A percentile compares a stretch with the other conserved stretches of the same genome.
Evolutionary conservation across 2,797 vertebrate species (phyloP).

Genomic region (Labeo calbasu): DNA sequence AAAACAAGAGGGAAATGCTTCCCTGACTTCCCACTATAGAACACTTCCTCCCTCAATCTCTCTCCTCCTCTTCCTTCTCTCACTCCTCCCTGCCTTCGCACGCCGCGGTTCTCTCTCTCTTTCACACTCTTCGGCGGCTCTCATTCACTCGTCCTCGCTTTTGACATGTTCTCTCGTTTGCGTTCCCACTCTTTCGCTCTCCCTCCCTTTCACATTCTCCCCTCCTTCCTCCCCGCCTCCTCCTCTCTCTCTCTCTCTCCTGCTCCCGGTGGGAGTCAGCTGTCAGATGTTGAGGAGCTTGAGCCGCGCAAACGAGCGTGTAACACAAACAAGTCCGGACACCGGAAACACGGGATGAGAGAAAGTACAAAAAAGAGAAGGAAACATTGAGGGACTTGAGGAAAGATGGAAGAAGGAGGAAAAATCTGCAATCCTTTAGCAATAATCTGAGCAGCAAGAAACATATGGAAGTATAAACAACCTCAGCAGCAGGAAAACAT

Average conservation of each 20-base stretch:
- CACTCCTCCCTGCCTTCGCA: slow-evolving; percentile 52
- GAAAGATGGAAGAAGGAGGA: slow-evolving; percentile 57
- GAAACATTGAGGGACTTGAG: slow-evolving; percentile 63
- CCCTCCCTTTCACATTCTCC: slow-evolving; percentile 45
- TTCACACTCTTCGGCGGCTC: slow-evolving; percentile 49
- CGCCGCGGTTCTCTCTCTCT: slow-evolving; percentile 43
- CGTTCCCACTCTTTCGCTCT: slow-evolving; percentile 31
- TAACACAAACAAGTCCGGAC: slow-evolving; percentile 64
- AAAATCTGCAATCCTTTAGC: slow-evolving; percentile 69
- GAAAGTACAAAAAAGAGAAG: slow-evolving; percentile 61
- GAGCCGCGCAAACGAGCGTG: slow-evolving; percentile 70
- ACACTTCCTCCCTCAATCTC: slow-evolving; percentile 41
- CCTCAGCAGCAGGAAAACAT: slow-evolving; percentile 58
- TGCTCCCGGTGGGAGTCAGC: slow-evolving; percentile 64
- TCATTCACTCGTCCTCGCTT: slow-evolving; percentile 48
- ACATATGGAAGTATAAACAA: slow-evolving; percentile 19
- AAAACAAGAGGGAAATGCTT: slow-evolving; percentile 54
- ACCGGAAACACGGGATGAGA: slow-evolving; percentile 73
- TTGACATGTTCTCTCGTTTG: slow-evolving; percentile 42
- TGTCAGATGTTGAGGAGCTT: slow-evolving; percentile 65
- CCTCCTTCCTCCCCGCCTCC: slow-evolving; percentile 43
- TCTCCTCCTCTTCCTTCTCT: slow-evolving; percentile 56
- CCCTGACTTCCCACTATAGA: slow-evolving; percentile 43
- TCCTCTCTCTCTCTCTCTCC: slow-evolving; percentile 42
- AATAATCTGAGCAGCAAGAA: slow-evolving; percentile 60